Evolutionary conservation across 2,888 invertebrate genomes (phyloP), one percentile per base, ranked within the genome.

Genomic region (Scaptomyza polygonia): DNA sequence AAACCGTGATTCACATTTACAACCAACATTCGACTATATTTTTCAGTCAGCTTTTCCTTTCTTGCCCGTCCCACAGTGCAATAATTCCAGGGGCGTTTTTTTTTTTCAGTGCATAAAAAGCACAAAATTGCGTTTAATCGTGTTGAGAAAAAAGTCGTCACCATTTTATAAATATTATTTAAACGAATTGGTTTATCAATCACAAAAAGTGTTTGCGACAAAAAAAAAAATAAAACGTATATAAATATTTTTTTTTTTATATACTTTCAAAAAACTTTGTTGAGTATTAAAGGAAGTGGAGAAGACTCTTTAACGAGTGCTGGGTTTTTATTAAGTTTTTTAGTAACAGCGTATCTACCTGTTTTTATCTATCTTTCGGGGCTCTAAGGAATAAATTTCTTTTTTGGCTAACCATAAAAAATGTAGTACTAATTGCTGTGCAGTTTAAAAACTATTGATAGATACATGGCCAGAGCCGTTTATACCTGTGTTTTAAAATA

Each of bases 1-100:
- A 77, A 77, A 72, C 29, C 43, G 39, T 72, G 45, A 58, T 67
- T 57, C 68, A 52, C 77, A 67, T 64, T 77, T 67, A 48, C 72
- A 68, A 27, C 63, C 52, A 21, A 18, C 59, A 57, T n/a, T 57
- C 49, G 42, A 47, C 48, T 56, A 48, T 68, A 72, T 63, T 72
- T 72, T 54, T 68, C 54, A 72, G n/a, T 48, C 56, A 51, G 39
- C 32, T 58, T 57, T 18, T 16, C 5, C 18, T 16, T 43, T 49
- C 7, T 30, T 44, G 49, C 3, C 11, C 11, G 5, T 5, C 25
- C 25, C 25, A 21, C 3, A 25, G 4, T 5, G 25, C 25, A 25
- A 5, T 5, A 25, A 5, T 25, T 25, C 1, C 25, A 25, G 0
- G 32, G 32, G 32, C n/a, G n/a, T n/a, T 34, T 55, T 53, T 18